Percentiles rank a stretch among this genome's conserved stretches.
phyloP scores from a whole-genome alignment of 2,113 vertebrate species.

The Nothocercus julius region DNA sequence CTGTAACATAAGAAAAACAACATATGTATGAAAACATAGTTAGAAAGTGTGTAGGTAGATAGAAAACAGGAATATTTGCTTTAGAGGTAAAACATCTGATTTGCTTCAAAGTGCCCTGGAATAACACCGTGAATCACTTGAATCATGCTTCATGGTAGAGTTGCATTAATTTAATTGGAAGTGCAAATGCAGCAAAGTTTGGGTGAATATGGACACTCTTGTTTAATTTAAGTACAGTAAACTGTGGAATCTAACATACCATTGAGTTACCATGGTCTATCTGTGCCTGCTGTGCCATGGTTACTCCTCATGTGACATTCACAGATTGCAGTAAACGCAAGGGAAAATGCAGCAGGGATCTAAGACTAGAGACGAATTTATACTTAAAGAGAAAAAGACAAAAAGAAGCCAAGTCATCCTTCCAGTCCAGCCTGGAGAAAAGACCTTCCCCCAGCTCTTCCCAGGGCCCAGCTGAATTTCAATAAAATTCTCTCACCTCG shows the following conservation, averaged over 20 bases:
- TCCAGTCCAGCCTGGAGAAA: background rate
- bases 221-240: background rate
- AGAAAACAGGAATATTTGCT: background rate
- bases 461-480: background rate
- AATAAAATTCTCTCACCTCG: background rate
- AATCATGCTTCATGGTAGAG: background rate
- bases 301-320: accelerated
- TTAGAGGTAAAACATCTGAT: background rate
- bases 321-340: background rate
- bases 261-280: background rate
- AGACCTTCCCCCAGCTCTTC: background rate
- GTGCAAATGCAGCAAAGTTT: background rate
- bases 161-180: background rate
- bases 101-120: background rate
- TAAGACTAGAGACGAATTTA: background rate
- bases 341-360: background rate
- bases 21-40: background rate
- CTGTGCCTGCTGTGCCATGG: background rate
- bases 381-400: background rate
- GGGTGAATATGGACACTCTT: background rate
- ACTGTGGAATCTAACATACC: accelerated
- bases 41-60: background rate
- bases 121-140: background rate
- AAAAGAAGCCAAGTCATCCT: background rate
- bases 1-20: background rate